phyloP scores from a whole-genome alignment of 2,113 vertebrate genomes.

The Poeciliopsis turrubarensis region DNA sequence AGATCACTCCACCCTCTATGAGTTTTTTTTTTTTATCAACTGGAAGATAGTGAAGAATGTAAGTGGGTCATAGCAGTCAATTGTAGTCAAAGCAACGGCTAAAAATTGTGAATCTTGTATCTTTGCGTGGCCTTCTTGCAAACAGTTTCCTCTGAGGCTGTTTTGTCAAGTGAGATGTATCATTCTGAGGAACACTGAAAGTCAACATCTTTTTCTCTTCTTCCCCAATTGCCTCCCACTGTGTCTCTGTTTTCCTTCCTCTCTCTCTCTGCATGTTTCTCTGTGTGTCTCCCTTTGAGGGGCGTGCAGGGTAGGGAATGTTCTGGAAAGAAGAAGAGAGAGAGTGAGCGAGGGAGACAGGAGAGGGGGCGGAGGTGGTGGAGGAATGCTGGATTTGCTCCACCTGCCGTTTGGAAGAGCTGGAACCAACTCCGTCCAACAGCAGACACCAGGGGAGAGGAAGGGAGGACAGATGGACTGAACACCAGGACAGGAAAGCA shows the following conservation, averaged over 20 bases:
- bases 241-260: slow-evolving; percentile 74
- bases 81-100: neutral
- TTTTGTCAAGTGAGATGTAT: slow-evolving; percentile 71
- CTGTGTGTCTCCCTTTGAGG: slow-evolving; percentile 57
- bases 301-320: slow-evolving; percentile 70
- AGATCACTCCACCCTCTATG: neutral
- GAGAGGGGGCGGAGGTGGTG: slow-evolving; percentile 8
- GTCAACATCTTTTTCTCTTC: slow-evolving; percentile 74
- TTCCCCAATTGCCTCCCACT: slow-evolving; percentile 63
- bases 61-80: neutral
- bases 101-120: slow-evolving; percentile 5
- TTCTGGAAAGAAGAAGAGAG: slow-evolving; percentile 63
- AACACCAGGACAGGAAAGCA: slow-evolving; percentile 58
- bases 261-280: slow-evolving; percentile 65
- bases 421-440: slow-evolving; percentile 62
- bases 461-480: slow-evolving; percentile 69
- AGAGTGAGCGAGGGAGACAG: slow-evolving; percentile 34
- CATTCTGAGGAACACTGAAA: slow-evolving; percentile 70
- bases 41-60: neutral
- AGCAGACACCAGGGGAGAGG: slow-evolving; percentile 68
- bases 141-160: slow-evolving; percentile 42
- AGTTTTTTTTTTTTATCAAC: neutral
- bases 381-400: slow-evolving; percentile 78
- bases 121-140: slow-evolving; percentile 17
- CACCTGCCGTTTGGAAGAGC: slow-evolving; percentile 76